These are phyloP conservation scores for Aleiodes leptofemur DNA, from an alignment of 2,888 invertebrate genomes.

Conservation along the genomic window DNA sequence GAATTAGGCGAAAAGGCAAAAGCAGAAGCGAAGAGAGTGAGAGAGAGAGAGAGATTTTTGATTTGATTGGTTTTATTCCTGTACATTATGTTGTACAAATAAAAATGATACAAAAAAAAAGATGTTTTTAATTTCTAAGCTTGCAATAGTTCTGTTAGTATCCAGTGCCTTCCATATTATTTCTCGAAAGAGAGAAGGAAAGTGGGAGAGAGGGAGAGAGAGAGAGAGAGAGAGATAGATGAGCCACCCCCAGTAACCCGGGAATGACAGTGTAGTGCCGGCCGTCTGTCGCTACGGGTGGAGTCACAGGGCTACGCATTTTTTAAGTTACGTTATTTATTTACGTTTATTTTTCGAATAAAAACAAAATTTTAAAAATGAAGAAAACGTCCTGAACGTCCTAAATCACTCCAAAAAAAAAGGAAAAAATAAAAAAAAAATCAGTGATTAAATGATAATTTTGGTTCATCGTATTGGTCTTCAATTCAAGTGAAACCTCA, in stretches of 20 bases:
- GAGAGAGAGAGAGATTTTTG: conserved; percentile 36
- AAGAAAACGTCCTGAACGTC: too few species aligned
- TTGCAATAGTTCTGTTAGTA: too few species aligned
- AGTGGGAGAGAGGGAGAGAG: conserved; percentile 43
- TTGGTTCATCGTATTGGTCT: too few species aligned
- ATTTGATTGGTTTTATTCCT: too few species aligned
- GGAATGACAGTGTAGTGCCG: conserved; percentile 53
- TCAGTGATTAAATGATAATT: not conserved
- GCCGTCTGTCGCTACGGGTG: conserved; percentile 48
- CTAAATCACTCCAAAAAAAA: not conserved
- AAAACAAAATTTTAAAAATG: not conserved
- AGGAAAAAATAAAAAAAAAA: not conserved
- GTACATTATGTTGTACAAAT: too few species aligned
- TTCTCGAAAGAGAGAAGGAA: too few species aligned
- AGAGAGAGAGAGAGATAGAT: conserved; percentile 42
- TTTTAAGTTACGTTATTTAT: conserved; percentile 12
- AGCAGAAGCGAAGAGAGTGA: not conserved
- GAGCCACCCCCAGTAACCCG: conserved; percentile 46
- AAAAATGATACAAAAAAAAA: too few species aligned
- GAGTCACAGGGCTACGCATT: conserved; percentile 28
- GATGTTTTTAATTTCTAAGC: too few species aligned
- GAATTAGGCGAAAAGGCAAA: not conserved
- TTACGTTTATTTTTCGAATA: conserved; percentile 38
- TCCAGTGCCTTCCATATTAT: too few species aligned
- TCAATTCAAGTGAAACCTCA: too few species aligned